A percentile compares a stretch with the other conserved stretches of the same genome.
Conservation (phyloP, 2,797 vertebrate genomes). For the Sarcophilus harrisii region DNA sequence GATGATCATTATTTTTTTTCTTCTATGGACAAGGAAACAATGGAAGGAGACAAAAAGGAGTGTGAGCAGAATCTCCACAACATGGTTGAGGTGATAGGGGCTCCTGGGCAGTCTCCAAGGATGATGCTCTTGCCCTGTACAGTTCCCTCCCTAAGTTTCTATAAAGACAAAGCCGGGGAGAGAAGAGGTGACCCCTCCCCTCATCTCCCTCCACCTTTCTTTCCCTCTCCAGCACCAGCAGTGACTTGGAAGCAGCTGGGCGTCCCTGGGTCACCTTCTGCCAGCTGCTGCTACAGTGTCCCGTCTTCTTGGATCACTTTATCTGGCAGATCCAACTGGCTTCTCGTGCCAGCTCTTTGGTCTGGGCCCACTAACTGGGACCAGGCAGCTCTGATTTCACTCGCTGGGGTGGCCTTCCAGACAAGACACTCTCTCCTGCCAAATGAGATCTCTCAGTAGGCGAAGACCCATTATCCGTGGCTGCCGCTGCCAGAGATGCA, state of each 20-base stretch:
- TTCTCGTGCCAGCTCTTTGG: slow-evolving; percentile 34
- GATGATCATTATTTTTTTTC: neutral
- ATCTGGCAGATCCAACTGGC: slow-evolving; percentile 59
- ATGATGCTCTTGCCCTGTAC: neutral
- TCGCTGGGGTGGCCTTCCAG: slow-evolving; percentile 19
- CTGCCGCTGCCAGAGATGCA: neutral
- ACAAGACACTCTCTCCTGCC: neutral
- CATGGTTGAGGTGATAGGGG: neutral
- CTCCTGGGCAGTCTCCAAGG: neutral
- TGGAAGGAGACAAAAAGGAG: neutral
- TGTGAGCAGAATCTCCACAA: neutral
- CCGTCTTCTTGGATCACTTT: slow-evolving; percentile 56
- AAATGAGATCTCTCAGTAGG: neutral
- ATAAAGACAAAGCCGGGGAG: too few relatives aligned
- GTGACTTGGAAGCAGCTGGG: neutral
- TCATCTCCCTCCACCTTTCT: neutral
- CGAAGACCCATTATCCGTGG: slow-evolving; percentile 7
- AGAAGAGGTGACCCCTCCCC: neutral
- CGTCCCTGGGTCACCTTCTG: slow-evolving; percentile 52
- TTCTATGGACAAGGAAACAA: neutral
- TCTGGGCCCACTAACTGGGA: neutral
- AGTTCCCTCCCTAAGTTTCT: neutral
- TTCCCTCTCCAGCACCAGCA: slow-evolving; percentile 15
- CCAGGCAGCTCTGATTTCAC: slow-evolving; percentile 5
- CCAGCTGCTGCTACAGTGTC: slow-evolving; percentile 22